A percentile compares a stretch with the other conserved stretches of the same genome.
These are phyloP conservation scores for Caenorhabditis becei DNA, from an alignment of 2,888 invertebrate species.

Conservation along the genomic window DNA sequence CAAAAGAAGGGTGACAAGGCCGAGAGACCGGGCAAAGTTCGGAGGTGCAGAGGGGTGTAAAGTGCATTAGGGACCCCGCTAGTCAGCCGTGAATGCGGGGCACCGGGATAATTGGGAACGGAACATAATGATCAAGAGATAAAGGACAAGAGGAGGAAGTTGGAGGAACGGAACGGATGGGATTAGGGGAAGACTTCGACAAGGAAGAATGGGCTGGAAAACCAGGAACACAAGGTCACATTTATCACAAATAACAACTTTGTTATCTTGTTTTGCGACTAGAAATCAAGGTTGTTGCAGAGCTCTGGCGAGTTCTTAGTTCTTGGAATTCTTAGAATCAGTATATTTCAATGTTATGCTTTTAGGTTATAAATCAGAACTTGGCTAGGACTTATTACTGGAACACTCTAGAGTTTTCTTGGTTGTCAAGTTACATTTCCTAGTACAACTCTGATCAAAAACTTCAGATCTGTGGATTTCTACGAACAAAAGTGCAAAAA, in stretches of 20 bases:
- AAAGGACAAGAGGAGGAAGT: conserved; percentile 33
- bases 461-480: too few relatives aligned
- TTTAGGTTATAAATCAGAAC: too few relatives aligned
- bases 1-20: conserved; percentile 56
- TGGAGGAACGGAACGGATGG: not conserved
- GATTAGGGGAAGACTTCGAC: conserved; percentile 19
- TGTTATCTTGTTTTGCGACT: conserved; percentile 24
- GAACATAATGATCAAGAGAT: conserved; percentile 40
- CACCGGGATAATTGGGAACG: conserved; percentile 44
- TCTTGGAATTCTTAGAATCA: too few relatives aligned
- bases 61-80: conserved; percentile 49
- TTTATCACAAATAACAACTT: conserved; percentile 53
- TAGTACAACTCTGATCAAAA: too few relatives aligned
- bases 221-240: conserved; percentile 9
- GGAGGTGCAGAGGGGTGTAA: conserved; percentile 42
- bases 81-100: conserved; percentile 39
- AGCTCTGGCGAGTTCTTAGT: not conserved
- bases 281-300: not conserved
- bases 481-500: too few relatives aligned
- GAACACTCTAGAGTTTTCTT: too few relatives aligned
- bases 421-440: too few relatives aligned
- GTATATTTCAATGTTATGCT: too few relatives aligned
- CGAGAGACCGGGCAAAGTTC: conserved; percentile 32
- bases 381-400: too few relatives aligned
- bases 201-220: conserved; percentile 11